Percentiles rank a stretch among this genome's conserved stretches.
These are phyloP conservation scores for Hyperoplus lanceolatus DNA, from an alignment of 2,797 vertebrate species.

Conservation along the genomic window DNA sequence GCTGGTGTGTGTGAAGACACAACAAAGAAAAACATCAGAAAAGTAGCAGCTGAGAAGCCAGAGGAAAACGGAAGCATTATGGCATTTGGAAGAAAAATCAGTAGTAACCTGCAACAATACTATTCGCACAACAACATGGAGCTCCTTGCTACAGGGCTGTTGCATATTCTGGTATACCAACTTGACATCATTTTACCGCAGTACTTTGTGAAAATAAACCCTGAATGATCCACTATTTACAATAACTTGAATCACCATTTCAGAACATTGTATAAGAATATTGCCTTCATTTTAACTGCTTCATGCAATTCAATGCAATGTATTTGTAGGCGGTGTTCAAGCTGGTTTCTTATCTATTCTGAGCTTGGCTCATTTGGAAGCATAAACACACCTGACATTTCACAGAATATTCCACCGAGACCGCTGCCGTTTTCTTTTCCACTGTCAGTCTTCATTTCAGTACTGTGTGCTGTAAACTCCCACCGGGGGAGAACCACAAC, in stretches of 20 bases:
- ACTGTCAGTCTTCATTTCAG: not conserved
- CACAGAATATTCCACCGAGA: constrained; percentile 21
- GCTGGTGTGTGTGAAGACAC: not conserved
- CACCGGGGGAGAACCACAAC: not conserved
- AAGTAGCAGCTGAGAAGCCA: constrained; percentile 26
- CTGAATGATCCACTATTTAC: constrained; percentile 1
- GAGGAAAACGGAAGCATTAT: constrained; percentile 38
- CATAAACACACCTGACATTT: constrained; percentile 48
- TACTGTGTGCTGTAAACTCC: constrained; percentile 3
- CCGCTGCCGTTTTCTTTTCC: not conserved
- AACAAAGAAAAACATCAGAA: not conserved
- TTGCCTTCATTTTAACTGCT: not conserved
- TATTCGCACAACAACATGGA: constrained; percentile 29
- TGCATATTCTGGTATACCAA: not conserved
- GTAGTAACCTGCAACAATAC: constrained; percentile 28
- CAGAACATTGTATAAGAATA: not conserved
- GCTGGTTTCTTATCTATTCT: constrained; percentile 21
- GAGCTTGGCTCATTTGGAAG: constrained; percentile 14
- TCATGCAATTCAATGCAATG: not conserved
- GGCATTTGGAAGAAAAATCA: constrained; percentile 28
- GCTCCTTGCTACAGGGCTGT: constrained; percentile 22
- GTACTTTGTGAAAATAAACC: not conserved
- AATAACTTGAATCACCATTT: not conserved
- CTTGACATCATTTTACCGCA: constrained; percentile 2
- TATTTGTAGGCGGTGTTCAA: not conserved